Evolutionary conservation across 1,140 invertebrate species (phyloP).

Genomic region (Globodera ellingtonae): DNA sequence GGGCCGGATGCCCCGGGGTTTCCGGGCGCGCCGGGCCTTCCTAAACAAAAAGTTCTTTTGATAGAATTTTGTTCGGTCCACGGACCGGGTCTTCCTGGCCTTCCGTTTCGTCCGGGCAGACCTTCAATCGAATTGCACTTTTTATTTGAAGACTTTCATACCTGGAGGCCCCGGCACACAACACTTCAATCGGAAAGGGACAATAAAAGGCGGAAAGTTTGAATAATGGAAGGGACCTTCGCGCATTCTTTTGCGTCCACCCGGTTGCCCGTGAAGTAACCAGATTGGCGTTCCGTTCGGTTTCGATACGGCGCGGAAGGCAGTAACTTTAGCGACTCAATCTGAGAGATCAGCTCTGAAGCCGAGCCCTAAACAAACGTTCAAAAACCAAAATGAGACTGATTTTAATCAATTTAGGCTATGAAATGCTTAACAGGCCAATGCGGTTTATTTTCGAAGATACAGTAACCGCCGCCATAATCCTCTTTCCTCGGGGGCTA

Average conservation of each 20-base stretch:
- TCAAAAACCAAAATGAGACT: background rate
- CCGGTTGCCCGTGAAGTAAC: constrained; percentile 3
- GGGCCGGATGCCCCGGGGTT: constrained; percentile 31
- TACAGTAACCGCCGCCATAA: too few relatives aligned
- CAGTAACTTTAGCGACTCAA: constrained; percentile 8
- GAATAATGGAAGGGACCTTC: background rate
- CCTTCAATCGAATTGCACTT: constrained; percentile 23
- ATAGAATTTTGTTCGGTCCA: constrained; percentile 8
- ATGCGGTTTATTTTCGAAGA: too few relatives aligned
- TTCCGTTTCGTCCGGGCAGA: constrained; percentile 20
- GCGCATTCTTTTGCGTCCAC: background rate
- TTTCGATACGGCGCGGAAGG: constrained; percentile 3
- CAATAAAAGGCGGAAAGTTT: too few relatives aligned
- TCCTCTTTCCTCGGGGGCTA: too few relatives aligned
- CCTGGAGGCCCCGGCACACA: constrained; percentile 21
- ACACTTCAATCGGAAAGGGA: background rate
- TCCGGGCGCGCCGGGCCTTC: constrained; percentile 38
- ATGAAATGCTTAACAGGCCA: too few relatives aligned
- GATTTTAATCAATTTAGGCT: too few relatives aligned
- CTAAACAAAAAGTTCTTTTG: constrained; percentile 31
- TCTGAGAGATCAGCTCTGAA: constrained; percentile 10
- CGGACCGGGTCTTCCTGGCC: constrained; percentile 30
- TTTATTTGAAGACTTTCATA: background rate
- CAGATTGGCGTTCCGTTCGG: constrained; percentile 22
- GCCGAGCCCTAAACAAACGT: constrained; percentile 9